Base-by-base conservation (phyloP, 2,113 vertebrate species). In the Seriola rivoliana region DNA sequence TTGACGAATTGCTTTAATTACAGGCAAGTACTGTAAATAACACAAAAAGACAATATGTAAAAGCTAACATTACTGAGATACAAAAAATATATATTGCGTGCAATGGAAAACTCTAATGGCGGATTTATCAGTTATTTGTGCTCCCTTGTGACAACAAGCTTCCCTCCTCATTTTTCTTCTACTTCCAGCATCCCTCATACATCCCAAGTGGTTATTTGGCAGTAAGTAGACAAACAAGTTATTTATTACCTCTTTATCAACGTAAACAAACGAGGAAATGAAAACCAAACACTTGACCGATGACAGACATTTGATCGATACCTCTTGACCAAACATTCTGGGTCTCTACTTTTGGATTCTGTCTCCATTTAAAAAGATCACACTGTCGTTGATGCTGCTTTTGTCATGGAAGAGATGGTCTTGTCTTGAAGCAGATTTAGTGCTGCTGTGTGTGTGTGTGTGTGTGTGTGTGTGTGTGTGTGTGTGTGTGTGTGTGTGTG, bases 221-320 rank as follows among this genome's bases (percentile, higher is more conserved):
- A 75, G 7, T 54, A 68, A 84, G 34, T 55, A 74, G 69, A 85
- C 78, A 89, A 80, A 74, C 50, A 54, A 17, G n/a, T 72, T 75
- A 78, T 89, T 67, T 75, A 87, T 90, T 82, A 55, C 38, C 40
- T 78, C 25, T 75, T 80, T 81, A 76, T 80, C 34, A 46, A 14
- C 69, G 55, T 75, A 89, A 89, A 86, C 71, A 73, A 76, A 79
- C 67, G 17, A 50, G 42, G 11, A 85, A 86, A 85, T 82, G 44
- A 79, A 92, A 84, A 82, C 57, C 46, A 74, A 88, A 74, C 77
- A 84, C 71, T 81, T 82, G 80, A 84, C 69, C 73, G 78, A 10
- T 65, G 59, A 38, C 12, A 36, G 75, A 70, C 76, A 50, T 79
- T 46, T 58, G 63, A 90, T 92, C 74, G 70, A 89, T 88, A 63